phyloP scores from a whole-genome alignment of 2,113 vertebrate genomes.

The Lontra canadensis region DNA sequence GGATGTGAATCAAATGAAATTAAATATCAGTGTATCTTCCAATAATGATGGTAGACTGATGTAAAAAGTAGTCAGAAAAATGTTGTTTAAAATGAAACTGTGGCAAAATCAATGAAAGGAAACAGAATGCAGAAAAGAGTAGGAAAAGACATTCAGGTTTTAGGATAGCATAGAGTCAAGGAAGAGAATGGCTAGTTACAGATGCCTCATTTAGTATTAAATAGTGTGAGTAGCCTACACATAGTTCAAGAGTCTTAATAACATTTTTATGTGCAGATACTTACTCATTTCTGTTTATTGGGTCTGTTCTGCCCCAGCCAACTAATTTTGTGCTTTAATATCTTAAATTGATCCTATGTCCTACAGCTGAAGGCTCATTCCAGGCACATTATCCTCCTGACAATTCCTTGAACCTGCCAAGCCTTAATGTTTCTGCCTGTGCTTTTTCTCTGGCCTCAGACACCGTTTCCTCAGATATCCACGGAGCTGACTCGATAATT shows the following conservation, averaged over 20 bases:
- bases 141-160: not conserved
- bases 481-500: not conserved
- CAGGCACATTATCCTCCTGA: not conserved
- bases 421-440: not conserved
- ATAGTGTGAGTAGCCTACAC: too few relatives aligned
- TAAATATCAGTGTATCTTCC: not conserved
- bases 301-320: not conserved
- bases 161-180: not conserved
- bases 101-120: not conserved
- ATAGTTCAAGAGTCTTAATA: not conserved
- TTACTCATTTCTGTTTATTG: not conserved
- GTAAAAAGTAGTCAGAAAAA: not conserved
- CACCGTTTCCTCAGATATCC: rapidly evolving
- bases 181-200: not conserved
- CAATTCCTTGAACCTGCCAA: not conserved
- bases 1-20: not conserved
- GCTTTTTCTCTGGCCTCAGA: not conserved
- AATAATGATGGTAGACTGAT: not conserved
- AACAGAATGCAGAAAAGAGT: not conserved
- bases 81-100: not conserved
- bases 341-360: not conserved
- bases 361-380: not conserved
- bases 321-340: not conserved
- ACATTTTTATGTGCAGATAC: not conserved
- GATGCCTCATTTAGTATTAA: not conserved